Evolutionary conservation across 1,140 invertebrate genomes (phyloP), one percentile per base, ranked within the genome.

Genomic region (Wiebesia pumilae): DNA sequence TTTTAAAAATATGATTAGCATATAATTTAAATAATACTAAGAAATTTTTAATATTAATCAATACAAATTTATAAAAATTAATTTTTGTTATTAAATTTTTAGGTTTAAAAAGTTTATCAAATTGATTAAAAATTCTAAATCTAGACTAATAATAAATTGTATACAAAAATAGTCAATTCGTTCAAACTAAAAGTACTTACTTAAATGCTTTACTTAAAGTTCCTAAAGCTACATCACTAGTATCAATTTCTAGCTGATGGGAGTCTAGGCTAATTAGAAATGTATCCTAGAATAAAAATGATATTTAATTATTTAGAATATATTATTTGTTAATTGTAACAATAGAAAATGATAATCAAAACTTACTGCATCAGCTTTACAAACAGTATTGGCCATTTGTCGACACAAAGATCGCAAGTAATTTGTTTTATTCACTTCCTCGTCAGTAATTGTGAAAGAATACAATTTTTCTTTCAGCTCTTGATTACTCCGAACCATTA

Each of bases 381-480:
- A 97, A 88, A 97, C 96, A 86, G 97, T 97, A 90, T 97, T 97
- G n/a, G 97, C 97, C 95, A 98, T 97, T 93, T 98, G 97, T 90
- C 97, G 95, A 91, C 97, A 98, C 54, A 99, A 94, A 79, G 95
- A 96, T 88, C 96, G 96, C 82, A 98, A 95, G 92, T 98, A 98
- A 88, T 95, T 95, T 33, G 95, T 94, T 93, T 98, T 99, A 91
- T 97, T 96, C 58, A 96, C 95, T 79, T 97, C 95, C 85, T 97
- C 97, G 88, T 97, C 96, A 14, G 95, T 95, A 89, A 98, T 96
- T 88, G 96, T 96, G 92, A 99, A 99, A 21, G 97, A 97, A 94
- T 97, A 98, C 54, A 98, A 93, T 90, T 97, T 97, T 91, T 99
- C 98, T 91, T 98, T 98, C 38, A 97, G 92, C 91, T 98, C 97